These are phyloP conservation scores for Knipowitschia caucasica DNA, from an alignment of 2,797 vertebrate species.

Conservation along the genomic window DNA sequence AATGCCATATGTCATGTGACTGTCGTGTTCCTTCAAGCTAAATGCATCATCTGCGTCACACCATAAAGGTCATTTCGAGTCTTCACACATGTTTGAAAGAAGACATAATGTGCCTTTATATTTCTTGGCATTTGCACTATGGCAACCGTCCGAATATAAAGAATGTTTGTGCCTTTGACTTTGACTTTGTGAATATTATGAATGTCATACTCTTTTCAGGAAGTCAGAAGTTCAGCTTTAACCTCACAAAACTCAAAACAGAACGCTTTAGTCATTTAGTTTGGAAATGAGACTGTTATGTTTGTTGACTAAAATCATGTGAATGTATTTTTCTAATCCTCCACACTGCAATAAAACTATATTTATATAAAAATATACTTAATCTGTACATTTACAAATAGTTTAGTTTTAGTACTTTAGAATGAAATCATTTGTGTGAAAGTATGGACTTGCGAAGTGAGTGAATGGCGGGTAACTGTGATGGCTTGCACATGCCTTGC, in stretches of 20 bases:
- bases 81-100: conserved; percentile 7
- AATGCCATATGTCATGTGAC: conserved; percentile 71
- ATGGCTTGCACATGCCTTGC: conserved; percentile 79
- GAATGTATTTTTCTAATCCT: conserved; percentile 99
- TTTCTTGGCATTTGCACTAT: conserved; percentile 68
- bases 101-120: conserved; percentile 67
- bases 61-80: conserved; percentile 69
- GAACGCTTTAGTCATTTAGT: conserved; percentile 33
- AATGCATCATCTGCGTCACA: conserved; percentile 75
- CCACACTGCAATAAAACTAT: conserved; percentile 98
- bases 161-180: conserved; percentile 79
- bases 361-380: conserved; percentile 86
- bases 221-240: conserved; percentile 75
- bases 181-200: conserved; percentile 46
- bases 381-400: conserved; percentile 6
- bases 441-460: conserved; percentile 37
- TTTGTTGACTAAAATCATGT: conserved; percentile 99
- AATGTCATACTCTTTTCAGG: conserved; percentile 28
- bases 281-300: conserved; percentile 84
- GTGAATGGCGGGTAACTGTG: conserved; percentile 56
- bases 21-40: conserved; percentile 73
- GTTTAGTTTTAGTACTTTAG: conserved; percentile 10
- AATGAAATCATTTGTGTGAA: conserved; percentile 11
- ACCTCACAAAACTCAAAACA: conserved; percentile 81
- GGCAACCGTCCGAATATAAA: conserved; percentile 51